Conservation (phyloP, 1,140 invertebrate genomes). For the Aphaenogaster ashmeadi region DNA sequence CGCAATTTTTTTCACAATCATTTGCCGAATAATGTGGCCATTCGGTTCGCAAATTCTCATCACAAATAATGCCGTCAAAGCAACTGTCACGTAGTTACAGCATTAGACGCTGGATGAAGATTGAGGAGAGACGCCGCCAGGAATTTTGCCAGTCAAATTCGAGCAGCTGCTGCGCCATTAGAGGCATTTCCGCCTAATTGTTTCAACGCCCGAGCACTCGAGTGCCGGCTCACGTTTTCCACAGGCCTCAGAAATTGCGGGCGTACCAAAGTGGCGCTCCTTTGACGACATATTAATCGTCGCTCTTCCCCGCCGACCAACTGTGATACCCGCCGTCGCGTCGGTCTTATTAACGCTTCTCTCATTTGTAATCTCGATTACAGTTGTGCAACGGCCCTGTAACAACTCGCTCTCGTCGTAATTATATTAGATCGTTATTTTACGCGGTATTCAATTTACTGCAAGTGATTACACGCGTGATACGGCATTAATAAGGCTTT, state of each 20-base stretch:
- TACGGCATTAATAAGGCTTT: conserved; percentile 46
- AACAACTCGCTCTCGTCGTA: not conserved
- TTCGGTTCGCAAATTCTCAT: not conserved
- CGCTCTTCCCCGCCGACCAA: not conserved
- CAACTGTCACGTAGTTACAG: conserved; percentile 24
- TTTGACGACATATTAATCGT: conserved; percentile 78
- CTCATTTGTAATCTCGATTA: conserved; percentile 67
- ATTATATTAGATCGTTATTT: conserved; percentile 50
- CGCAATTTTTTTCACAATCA: conserved; percentile 9
- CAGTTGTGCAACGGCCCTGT: not conserved
- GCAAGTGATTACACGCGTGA: conserved; percentile 14
- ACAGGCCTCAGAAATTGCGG: conserved; percentile 68
- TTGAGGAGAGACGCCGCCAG: conserved; percentile 59
- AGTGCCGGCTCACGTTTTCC: conserved; percentile 61
- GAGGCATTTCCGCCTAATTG: conserved; percentile 76
- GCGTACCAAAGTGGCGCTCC: conserved; percentile 67
- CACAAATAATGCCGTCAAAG: conserved; percentile 57
- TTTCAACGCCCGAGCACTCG: conserved; percentile 66
- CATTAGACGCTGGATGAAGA: conserved; percentile 57
- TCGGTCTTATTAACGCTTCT: conserved; percentile 49
- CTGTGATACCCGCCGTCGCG: not conserved
- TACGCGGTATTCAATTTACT: conserved; percentile 25
- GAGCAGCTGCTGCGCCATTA: conserved; percentile 74
- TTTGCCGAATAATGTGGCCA: not conserved
- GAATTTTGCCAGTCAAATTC: conserved; percentile 73